Evolutionary conservation across 2,113 vertebrate species (phyloP).

Genomic region (Fregetta grallaria): DNA sequence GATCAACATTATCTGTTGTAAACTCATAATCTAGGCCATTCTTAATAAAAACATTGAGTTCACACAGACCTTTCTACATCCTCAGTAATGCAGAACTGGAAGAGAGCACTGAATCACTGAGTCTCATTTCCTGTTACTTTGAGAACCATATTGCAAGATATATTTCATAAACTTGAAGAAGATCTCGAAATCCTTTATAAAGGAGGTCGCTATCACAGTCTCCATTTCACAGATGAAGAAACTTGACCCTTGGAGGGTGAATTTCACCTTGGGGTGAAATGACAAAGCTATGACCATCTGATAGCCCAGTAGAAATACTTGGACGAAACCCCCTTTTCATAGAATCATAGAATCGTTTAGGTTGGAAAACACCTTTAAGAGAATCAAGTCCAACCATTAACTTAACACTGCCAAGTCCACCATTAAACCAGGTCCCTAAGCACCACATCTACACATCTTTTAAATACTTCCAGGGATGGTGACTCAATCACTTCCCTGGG

Average conservation of each 20-base stretch:
- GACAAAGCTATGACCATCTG: neutral
- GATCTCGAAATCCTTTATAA: neutral
- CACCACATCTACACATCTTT: too few species aligned
- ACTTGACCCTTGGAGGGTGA: neutral
- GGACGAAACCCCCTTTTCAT: neutral
- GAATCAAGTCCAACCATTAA: too few species aligned
- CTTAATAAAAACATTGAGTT: slow-evolving; percentile 42
- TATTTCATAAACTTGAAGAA: slow-evolving; percentile 1
- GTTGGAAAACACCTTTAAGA: too few species aligned
- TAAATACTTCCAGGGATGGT: too few species aligned
- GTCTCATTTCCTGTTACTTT: slow-evolving; percentile 20
- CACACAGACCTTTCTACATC: slow-evolving; percentile 17
- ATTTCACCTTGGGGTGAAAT: neutral
- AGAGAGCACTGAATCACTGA: neutral
- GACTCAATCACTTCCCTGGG: too few species aligned
- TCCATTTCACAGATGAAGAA: neutral
- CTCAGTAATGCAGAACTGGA: slow-evolving; percentile 43
- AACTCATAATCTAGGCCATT: slow-evolving; percentile 24
- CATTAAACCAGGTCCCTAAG: too few species aligned
- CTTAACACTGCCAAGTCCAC: too few species aligned
- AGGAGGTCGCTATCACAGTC: neutral
- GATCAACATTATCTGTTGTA: slow-evolving; percentile 53
- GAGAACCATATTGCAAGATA: slow-evolving; percentile 6
- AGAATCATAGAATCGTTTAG: too few species aligned
- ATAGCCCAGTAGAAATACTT: neutral